A percentile compares a stretch with the other conserved stretches of the same genome.
These are phyloP conservation scores for Geotrupes spiniger DNA, from an alignment of 2,888 invertebrate genomes.

Conservation along the genomic window DNA sequence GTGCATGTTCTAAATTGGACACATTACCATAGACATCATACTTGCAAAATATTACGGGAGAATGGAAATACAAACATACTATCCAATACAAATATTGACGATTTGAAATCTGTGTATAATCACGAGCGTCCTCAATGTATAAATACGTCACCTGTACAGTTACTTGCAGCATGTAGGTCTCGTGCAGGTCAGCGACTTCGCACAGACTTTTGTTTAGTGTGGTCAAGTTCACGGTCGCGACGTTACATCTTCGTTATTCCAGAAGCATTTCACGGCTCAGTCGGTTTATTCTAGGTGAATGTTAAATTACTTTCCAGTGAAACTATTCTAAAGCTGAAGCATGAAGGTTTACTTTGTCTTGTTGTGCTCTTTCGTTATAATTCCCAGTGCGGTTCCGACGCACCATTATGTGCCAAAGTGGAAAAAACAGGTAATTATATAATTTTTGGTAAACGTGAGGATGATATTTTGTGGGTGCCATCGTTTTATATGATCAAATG, in stretches of 20 bases:
- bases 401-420: slow-evolving; percentile 72
- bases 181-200: slow-evolving; percentile 38
- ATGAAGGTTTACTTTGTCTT: background rate
- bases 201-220: slow-evolving; percentile 26
- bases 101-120: background rate
- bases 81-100: slow-evolving; percentile 5
- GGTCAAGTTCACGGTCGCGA: slow-evolving; percentile 45
- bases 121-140: slow-evolving; percentile 1
- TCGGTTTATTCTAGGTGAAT: background rate
- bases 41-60: too few species aligned
- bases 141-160: slow-evolving; percentile 32
- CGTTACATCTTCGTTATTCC: slow-evolving; percentile 11
- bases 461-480: too few species aligned
- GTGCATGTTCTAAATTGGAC: too few species aligned
- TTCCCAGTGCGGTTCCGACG: slow-evolving; percentile 35
- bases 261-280: background rate
- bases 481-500: too few species aligned
- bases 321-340: background rate
- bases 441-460: too few species aligned
- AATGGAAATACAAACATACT: too few species aligned
- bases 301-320: background rate
- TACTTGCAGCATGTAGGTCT: slow-evolving; percentile 38
- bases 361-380: slow-evolving; percentile 3
- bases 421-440: slow-evolving; percentile 67
- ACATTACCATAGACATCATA: too few species aligned